A percentile compares a stretch with the other conserved stretches of the same genome.
phyloP scores from a whole-genome alignment of 2,888 invertebrate genomes.

The Platycheirus rosarum region DNA sequence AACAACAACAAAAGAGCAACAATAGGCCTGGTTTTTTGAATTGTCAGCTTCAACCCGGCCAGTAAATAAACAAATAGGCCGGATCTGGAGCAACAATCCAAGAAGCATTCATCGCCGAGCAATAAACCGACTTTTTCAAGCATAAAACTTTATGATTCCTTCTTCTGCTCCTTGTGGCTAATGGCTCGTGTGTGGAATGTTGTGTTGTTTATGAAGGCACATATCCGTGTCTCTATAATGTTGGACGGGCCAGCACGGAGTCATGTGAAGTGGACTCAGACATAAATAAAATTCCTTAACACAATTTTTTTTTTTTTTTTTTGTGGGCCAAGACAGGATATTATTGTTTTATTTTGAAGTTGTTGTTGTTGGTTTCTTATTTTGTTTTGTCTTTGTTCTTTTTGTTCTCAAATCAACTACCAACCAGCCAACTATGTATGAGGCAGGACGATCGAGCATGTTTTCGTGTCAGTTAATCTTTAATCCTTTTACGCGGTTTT shows the following conservation, averaged over 20 bases:
- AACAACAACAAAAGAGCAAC: slow-evolving; percentile 33
- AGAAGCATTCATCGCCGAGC: slow-evolving; percentile 52
- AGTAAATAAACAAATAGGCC: slow-evolving; percentile 61
- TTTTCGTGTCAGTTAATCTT: slow-evolving; percentile 64
- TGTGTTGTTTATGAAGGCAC: slow-evolving; percentile 37
- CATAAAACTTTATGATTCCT: slow-evolving; percentile 74
- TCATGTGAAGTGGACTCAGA: slow-evolving; percentile 55
- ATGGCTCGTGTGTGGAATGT: slow-evolving; percentile 53
- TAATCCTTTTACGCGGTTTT: slow-evolving; percentile 74
- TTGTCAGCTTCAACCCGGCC: slow-evolving; percentile 61
- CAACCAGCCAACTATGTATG: not conserved
- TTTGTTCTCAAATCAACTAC: not conserved
- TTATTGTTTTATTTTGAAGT: slow-evolving; percentile 66
- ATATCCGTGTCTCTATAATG: slow-evolving; percentile 48
- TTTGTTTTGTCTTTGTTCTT: not conserved
- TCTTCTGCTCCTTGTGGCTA: slow-evolving; percentile 34
- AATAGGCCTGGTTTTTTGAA: slow-evolving; percentile 38
- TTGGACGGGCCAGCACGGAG: slow-evolving; percentile 35
- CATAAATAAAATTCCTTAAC: slow-evolving; percentile 50
- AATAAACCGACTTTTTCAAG: slow-evolving; percentile 69
- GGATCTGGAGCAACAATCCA: slow-evolving; percentile 36
- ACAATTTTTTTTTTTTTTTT: no score
- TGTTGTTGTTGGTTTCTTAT: not conserved
- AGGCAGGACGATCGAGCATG: slow-evolving; percentile 29
- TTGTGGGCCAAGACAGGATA: slow-evolving; percentile 47